Percentiles rank a stretch among this genome's conserved stretches.
Evolutionary conservation across 2,888 invertebrate species (phyloP).

Genomic region (Ctena decussata): DNA sequence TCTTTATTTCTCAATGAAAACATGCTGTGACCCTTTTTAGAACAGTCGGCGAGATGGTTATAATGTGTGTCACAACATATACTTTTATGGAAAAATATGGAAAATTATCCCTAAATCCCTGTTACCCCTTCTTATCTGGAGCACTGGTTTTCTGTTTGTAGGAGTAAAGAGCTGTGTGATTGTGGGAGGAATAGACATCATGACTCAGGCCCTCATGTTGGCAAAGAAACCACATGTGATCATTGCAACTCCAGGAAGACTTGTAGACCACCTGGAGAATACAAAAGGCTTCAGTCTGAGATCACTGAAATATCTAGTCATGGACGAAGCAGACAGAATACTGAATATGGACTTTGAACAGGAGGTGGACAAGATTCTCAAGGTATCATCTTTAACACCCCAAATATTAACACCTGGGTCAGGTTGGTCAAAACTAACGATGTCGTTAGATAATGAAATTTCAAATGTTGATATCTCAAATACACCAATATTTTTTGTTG

Average conservation of each 20-base stretch:
- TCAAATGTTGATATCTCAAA: no score
- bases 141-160: not conserved
- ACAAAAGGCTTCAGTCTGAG: slow-evolving; percentile 98
- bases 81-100: no score
- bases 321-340: slow-evolving; percentile 99
- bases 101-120: no score
- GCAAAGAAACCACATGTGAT: slow-evolving; percentile 99
- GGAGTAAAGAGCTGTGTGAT: slow-evolving; percentile 91
- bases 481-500: no score
- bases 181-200: slow-evolving; percentile 99
- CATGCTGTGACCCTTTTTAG: no score
- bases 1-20: no score
- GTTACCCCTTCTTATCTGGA: no score
- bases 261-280: slow-evolving; percentile 98
- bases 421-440: no score
- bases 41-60: no score
- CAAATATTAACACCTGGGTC: no score
- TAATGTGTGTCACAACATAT: no score
- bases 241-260: slow-evolving; percentile 97
- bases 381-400: slow-evolving; percentile 78
- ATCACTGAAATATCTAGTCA: slow-evolving; percentile 96
- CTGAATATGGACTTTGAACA: slow-evolving; percentile 99
- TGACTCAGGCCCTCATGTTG: slow-evolving; percentile 95
- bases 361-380: slow-evolving; percentile 97
- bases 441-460: no score